Percentiles rank a stretch among this genome's conserved stretches.
These are phyloP conservation scores for Ceyx melanurus DNA, from an alignment of 2,113 vertebrate species.

Conservation along the genomic window DNA sequence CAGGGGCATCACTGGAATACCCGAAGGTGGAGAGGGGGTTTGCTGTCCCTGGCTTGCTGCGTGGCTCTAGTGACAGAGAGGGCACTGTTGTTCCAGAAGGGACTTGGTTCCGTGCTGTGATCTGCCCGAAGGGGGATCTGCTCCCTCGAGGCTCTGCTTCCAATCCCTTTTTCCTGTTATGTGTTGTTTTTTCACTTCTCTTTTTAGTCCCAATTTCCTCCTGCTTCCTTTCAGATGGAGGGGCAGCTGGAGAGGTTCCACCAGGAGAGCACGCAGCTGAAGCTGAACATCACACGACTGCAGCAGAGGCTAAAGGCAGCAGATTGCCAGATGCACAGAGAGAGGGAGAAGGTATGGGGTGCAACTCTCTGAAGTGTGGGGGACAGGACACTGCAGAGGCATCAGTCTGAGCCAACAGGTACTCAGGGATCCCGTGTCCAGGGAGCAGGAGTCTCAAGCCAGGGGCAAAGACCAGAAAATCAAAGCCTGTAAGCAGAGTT, in stretches of 20 bases:
- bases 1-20: background rate
- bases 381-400: background rate
- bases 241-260: conserved; percentile 79
- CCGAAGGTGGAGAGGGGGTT: background rate
- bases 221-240: conserved; percentile 81
- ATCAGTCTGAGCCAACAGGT: background rate
- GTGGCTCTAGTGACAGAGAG: conserved; percentile 22
- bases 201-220: background rate
- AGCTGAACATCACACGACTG: conserved; percentile 80
- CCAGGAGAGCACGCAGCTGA: conserved; percentile 82
- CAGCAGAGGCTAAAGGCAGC: conserved; percentile 83
- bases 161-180: background rate
- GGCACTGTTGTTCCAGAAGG: conserved; percentile 49
- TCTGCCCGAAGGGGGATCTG: background rate
- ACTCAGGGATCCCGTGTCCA: background rate
- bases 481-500: background rate
- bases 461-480: background rate
- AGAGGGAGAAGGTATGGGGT: conserved; percentile 81
- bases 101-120: background rate
- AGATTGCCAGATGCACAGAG: conserved; percentile 78
- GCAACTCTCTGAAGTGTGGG: background rate
- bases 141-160: background rate
- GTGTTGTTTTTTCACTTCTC: background rate
- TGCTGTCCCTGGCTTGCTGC: background rate
- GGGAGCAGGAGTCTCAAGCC: background rate